Conservation (phyloP, 2,113 vertebrate species). For the Danio rerio region GRCz12tu NC_133198.1:20815001-20815500, state of each 20-base stretch:
- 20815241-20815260: slow-evolving; percentile 90
- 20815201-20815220: slow-evolving; percentile 89
- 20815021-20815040: background rate
- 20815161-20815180: slow-evolving; percentile 87
- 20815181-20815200: slow-evolving; percentile 80
- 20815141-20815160: slow-evolving; percentile 17
- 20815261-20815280: slow-evolving; percentile 85
- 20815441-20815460: slow-evolving; percentile 95
- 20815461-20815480: slow-evolving; percentile 99
- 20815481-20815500: slow-evolving; percentile 93
- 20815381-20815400: background rate
- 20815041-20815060: background rate
- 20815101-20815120: no score
- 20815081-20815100: slow-evolving; percentile 33
- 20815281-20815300: slow-evolving; percentile 84
- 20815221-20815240: slow-evolving; percentile 87
- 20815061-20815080: background rate
- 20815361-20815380: background rate
- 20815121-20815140: no score
- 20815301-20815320: slow-evolving; percentile 85
- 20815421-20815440: slow-evolving; percentile 89
- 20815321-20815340: slow-evolving; percentile 88
- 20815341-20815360: background rate
- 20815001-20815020: background rate
- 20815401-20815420: background rate